Base-by-base conservation (phyloP, 2,113 vertebrate species). In the Eptesicus fuscus region DNA sequence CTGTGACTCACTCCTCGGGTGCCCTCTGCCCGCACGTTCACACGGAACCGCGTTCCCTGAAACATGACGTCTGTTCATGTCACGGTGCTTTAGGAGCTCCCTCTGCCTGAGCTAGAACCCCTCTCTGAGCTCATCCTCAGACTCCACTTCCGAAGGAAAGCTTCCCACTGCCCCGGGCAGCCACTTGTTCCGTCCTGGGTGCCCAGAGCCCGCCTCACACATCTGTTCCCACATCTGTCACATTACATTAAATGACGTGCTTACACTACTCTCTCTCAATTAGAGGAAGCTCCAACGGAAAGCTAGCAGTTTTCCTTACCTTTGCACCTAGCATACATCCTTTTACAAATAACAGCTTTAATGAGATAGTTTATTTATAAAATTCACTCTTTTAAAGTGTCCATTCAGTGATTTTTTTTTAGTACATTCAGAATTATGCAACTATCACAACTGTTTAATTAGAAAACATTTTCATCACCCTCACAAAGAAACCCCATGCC, bases 91-190 rank as follows among this genome's bases (percentile, higher is more conserved):
- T 44, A 35, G 53, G 44, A 32, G 76, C 35, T 71, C 32, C 17
- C 25, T 37, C n/a, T 56, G 77, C 18, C 40, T 84, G 35, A 90
- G 88, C 63, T 28, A 80, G 56, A 40, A 69, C 16, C 7, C 11
- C 32, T 30, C 32, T 91, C 80, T 84, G 73, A 93, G 80, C 35
- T 71, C 14, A 84, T 32, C 67, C 35, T 95, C 42, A 44, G 69
- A 94, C 88, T 32, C 49, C 32, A 86, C 70, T 83, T 96, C 73
- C 44, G 70, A 85, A 85, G 32, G 47, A 70, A 82, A 94, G 76
- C 51, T 61, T 76, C 67, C 42, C 37, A 63, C 9, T 73, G 25
- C 14, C 20, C 28, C 2, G 40, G 25, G 17, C 65, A 47, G 22
- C 79, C 88, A 51, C 63, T 91, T 56, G 83, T 94, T 95, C 40